Conservation (phyloP, 2,113 vertebrate species). For the Chamaetylas fuelleborni region DNA sequence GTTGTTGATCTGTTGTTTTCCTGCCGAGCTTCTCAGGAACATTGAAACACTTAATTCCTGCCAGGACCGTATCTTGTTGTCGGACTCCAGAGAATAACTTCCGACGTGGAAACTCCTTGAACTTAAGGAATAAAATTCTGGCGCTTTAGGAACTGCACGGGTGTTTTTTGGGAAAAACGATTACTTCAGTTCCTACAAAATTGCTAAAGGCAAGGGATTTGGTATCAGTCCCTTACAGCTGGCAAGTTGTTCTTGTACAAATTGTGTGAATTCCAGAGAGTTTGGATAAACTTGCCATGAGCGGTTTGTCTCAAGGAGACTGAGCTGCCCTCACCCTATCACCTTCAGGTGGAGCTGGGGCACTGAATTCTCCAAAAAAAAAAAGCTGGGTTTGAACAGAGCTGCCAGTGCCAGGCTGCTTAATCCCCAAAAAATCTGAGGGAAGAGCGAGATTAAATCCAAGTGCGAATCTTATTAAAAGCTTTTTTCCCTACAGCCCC, state of each 20-base stretch:
- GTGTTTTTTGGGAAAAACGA: neutral
- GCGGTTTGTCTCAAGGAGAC: neutral
- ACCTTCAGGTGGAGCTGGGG: neutral
- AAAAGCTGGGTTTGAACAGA: neutral
- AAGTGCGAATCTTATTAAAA: neutral
- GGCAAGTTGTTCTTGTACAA: neutral
- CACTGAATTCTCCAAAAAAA: neutral
- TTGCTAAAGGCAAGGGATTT: neutral
- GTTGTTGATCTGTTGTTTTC: constrained; percentile 26
- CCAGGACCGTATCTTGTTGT: neutral
- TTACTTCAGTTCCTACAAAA: neutral
- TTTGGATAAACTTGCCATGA: neutral
- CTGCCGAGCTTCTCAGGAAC: neutral
- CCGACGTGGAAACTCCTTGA: neutral
- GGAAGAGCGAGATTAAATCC: neutral
- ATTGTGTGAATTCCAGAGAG: neutral
- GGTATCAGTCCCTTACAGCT: constrained; percentile 21
- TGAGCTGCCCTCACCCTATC: neutral
- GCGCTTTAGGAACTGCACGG: neutral
- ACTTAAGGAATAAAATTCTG: neutral
- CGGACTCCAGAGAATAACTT: neutral
- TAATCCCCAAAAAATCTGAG: neutral
- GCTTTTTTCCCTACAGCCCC: neutral
- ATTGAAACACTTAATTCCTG: neutral
- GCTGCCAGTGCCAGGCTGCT: neutral